Conservation (phyloP, 2,888 invertebrate genomes). For the Macrosoma leucophasiata region DNA sequence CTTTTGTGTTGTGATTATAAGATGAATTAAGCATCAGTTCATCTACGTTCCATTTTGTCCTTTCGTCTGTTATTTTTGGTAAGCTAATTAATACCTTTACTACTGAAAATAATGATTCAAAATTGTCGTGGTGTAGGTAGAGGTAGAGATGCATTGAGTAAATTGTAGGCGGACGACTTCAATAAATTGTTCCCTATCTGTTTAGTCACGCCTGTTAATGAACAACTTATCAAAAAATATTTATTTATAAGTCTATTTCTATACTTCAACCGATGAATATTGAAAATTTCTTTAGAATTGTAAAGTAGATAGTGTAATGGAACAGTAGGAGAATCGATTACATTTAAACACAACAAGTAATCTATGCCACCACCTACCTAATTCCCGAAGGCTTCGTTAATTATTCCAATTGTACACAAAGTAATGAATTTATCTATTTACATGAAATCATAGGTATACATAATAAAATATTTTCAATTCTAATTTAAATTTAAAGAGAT, state of each 20-base stretch:
- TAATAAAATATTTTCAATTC: no score
- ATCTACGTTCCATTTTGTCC: no score
- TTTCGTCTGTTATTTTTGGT: constrained; percentile 4
- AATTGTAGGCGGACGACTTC: constrained; percentile 47
- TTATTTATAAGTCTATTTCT: not conserved
- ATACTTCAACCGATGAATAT: not conserved
- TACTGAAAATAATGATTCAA: not conserved
- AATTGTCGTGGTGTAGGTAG: not conserved
- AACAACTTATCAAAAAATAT: no score
- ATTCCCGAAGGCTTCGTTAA: no score
- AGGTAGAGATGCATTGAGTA: constrained; percentile 25
- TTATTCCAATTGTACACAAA: no score
- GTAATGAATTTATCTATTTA: no score
- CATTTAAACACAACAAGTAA: not conserved
- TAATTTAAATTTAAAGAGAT: no score
- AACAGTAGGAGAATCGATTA: constrained; percentile 9
- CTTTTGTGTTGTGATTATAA: constrained; percentile 41
- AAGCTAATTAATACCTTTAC: constrained; percentile 2
- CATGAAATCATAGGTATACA: no score
- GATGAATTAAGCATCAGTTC: constrained; percentile 50
- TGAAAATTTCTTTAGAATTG: not conserved
- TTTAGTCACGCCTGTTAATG: not conserved
- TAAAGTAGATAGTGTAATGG: not conserved
- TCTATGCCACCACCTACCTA: no score
- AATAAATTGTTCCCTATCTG: constrained; percentile 1